These are phyloP conservation scores for Heteromyza rotundicornis DNA, from an alignment of 2,888 invertebrate species.

Conservation along the genomic window DNA sequence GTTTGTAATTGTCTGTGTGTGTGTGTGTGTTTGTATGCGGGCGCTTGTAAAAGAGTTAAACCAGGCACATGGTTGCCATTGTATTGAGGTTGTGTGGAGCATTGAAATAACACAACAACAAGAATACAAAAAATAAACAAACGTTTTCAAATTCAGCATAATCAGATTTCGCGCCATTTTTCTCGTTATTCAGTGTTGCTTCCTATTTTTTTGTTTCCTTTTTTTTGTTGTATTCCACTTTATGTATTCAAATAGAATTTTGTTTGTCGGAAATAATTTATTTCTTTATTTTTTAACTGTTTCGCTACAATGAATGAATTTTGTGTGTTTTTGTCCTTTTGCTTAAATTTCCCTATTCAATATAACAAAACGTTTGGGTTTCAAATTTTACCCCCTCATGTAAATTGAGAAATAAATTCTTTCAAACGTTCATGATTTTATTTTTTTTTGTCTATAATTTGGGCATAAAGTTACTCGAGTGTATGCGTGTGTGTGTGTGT, in stretches of 20 bases:
- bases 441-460: background rate
- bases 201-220: slow-evolving; percentile 28
- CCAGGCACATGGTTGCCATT: background rate
- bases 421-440: background rate
- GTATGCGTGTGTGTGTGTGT: too few relatives aligned
- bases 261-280: slow-evolving; percentile 32
- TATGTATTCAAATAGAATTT: slow-evolving; percentile 28
- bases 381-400: background rate
- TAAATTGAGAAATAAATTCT: background rate
- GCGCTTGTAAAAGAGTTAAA: too few relatives aligned
- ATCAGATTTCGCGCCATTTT: slow-evolving; percentile 52
- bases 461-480: background rate
- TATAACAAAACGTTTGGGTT: slow-evolving; percentile 9
- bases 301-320: slow-evolving; percentile 44
- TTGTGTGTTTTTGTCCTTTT: slow-evolving; percentile 36
- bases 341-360: slow-evolving; percentile 12
- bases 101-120: background rate
- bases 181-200: slow-evolving; percentile 39
- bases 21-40: background rate
- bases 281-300: slow-evolving; percentile 23
- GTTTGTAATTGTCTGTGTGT: background rate
- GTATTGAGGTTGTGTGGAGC: background rate
- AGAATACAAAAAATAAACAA: background rate
- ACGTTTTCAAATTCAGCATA: slow-evolving; percentile 32
- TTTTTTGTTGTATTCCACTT: slow-evolving; percentile 28